Conservation (phyloP, 2,888 invertebrate genomes). For the Temnothorax unifasciatus region DNA sequence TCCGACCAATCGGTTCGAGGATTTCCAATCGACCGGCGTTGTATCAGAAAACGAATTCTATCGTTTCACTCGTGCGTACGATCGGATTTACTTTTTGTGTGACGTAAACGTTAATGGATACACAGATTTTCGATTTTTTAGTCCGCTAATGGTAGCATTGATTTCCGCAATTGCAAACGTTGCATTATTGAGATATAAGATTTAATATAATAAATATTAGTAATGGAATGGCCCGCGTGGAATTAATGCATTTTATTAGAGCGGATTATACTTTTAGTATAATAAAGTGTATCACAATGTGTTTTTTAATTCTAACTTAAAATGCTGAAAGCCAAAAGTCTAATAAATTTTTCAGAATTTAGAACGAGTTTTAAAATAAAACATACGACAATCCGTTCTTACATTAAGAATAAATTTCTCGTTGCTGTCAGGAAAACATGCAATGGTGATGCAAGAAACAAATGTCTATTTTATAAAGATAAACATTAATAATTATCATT, state of each 20-base stretch:
- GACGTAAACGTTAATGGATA: constrained; percentile 30
- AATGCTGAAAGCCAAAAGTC: neutral
- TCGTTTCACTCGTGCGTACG: constrained; percentile 27
- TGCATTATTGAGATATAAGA: constrained; percentile 3
- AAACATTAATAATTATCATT: neutral
- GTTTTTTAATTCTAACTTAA: neutral
- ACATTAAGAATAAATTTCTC: neutral
- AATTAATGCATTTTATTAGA: neutral
- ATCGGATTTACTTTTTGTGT: constrained; percentile 40
- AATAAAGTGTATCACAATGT: neutral
- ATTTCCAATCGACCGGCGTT: constrained; percentile 35
- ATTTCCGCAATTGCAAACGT: neutral
- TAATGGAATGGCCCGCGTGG: neutral
- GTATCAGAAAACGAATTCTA: constrained; percentile 37
- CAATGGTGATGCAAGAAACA: neutral
- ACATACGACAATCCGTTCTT: neutral
- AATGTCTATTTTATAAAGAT: neutral
- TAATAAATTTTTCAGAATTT: neutral
- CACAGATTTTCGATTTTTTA: constrained; percentile 20
- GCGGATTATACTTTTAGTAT: neutral
- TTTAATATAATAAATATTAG: constrained; percentile 15
- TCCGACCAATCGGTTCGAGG: constrained; percentile 14
- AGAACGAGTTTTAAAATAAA: neutral
- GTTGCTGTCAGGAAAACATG: neutral
- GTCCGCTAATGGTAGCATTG: neutral